Evolutionary conservation across 2,113 vertebrate species (phyloP).

Genomic region (Regulus satrapa): DNA sequence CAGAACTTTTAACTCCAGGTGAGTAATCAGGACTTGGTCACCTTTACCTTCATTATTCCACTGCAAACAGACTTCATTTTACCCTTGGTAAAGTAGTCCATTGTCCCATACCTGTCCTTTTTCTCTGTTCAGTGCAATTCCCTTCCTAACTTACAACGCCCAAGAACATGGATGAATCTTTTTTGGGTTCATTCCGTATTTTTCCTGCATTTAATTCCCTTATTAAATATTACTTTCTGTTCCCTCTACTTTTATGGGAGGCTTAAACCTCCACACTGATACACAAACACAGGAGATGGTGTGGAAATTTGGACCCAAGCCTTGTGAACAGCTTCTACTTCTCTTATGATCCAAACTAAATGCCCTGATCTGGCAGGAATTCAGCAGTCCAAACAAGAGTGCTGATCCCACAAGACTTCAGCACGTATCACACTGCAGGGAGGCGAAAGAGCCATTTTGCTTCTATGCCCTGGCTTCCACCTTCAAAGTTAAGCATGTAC

Average conservation of each 20-base stretch:
- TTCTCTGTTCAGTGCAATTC: not conserved
- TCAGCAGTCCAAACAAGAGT: conserved; percentile 30
- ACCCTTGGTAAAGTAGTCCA: not conserved
- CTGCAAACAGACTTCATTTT: not conserved
- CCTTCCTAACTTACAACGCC: not conserved
- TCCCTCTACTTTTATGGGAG: not conserved
- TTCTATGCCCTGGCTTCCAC: not conserved
- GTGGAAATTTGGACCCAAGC: conserved; percentile 49
- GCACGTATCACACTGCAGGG: not conserved
- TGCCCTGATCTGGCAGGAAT: conserved; percentile 41
- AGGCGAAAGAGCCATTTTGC: not conserved
- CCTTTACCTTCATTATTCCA: not conserved
- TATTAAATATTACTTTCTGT: not conserved
- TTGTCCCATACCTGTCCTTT: not conserved
- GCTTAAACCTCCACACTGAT: not conserved
- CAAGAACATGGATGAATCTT: not conserved
- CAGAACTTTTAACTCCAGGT: not conserved
- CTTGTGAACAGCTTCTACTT: conserved; percentile 10
- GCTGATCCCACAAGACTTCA: not conserved
- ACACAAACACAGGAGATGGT: conserved; percentile 29
- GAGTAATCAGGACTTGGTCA: not conserved
- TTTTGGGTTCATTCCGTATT: not conserved
- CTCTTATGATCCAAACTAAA: conserved; percentile 37
- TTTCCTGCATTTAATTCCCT: not conserved
- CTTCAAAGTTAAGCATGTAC: not conserved